Base-by-base conservation (phyloP, 2,888 invertebrate genomes). In the Perizoma flavofasciatum region DNA sequence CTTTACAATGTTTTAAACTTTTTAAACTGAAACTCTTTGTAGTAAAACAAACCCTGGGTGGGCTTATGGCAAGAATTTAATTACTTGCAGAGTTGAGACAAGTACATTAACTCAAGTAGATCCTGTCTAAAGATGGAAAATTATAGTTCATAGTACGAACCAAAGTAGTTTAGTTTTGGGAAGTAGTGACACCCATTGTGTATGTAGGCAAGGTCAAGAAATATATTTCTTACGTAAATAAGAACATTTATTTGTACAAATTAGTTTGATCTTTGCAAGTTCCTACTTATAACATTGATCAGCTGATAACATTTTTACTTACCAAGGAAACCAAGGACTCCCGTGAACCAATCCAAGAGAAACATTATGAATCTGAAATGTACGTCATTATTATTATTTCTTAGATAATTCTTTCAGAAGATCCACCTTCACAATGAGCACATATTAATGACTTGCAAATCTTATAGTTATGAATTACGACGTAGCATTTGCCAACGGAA, bases 301-400 rank as follows among this genome's bases (percentile, higher is more conserved):
- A 54, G 50, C 45, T 55, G 55, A 50, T 52, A 53, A 64, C 56
- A 41, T 65, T 43, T 64, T 59, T 55, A 93, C 95, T 95, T 88
- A 97, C 98, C 98, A 87, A 98, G 94, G 92, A 97, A 98, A 88
- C 97, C 97, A 84, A 98, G 93, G 83, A 98, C 97, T 80, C 97
- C 97, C 88, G 97, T 97, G 86, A 98, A 96, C 97, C 98, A 98
- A 92, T 98, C 98, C 96, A 97, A 96, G 93, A 98, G 95, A 94
- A 98, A 98, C 98, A 98, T 98, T 86, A 83, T 90, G 85, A 84
- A 86, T 89, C 90, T 91, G 89, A 73, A 91, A 84, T 61, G 72
- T 72, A 79, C 61, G 69, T 79, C 80, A 78, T 74, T 54, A 68
- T 65, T 68, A 78, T 80, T 77, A 83, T 56, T 63, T 41, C 0